Base-by-base conservation (phyloP, 2,888 invertebrate genomes). In the Ormyrus thymus region DNA sequence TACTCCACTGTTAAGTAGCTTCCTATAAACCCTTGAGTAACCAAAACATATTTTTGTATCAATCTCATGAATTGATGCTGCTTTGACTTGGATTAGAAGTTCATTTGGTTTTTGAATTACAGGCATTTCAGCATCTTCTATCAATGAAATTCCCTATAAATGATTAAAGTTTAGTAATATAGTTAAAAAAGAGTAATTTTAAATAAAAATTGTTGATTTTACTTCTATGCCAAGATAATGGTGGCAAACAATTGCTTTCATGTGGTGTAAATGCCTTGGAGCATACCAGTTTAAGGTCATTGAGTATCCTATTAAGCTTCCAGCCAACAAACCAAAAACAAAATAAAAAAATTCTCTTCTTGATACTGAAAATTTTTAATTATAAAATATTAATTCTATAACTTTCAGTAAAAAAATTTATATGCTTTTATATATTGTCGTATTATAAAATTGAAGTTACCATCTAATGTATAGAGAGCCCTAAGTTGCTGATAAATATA, bases 41-140 rank as follows among this genome's bases (percentile, higher is more conserved):
- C 93, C 94, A 65, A 85, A 87, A 82, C 92, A 92, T 83, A 94
- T 92, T 86, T 92, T 91, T 53, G 92, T 90, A 87, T 94, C 94
- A 46, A 93, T 88, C 62, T 91, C 86, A 83, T 93, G 92, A 43
- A 94, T 89, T 6, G 93, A 92, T 10, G 92, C 92, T 65, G 93
- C 93, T 87, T 92, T 92, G 2, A 94, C 93, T 90, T 92, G 92
- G 58, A 94, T 90, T 76, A 94, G 86, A 66, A 94, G 88, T 79
- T 93, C 92, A 85, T 93, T 91, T 0, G 92, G 90, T 53, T 87
- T 90, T 82, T 91, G 90, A 64, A 92, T 90, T 59, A 87, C 88
- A 29, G 93, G 93, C 77, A 92, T 91, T 84, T 90, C 89, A 15
- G 90, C 90, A 84, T 92, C 92, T 82, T 93, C 92, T 76, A 92